Evolutionary conservation across 2,888 invertebrate species (phyloP).

Genomic region (Brenthis ino): DNA sequence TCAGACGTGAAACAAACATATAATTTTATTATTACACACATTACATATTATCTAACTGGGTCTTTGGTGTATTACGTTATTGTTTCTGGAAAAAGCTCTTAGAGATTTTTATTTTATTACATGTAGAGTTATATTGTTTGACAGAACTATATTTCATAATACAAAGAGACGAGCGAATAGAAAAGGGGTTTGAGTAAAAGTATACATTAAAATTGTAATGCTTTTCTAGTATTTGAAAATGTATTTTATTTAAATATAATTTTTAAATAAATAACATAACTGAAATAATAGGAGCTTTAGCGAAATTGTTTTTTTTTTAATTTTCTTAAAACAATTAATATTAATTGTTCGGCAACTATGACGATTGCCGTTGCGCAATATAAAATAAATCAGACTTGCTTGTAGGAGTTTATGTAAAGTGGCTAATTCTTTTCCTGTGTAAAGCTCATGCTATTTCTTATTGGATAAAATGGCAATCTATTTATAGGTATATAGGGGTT

Average conservation of each 20-base stretch:
- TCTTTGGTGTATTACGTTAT: conserved; percentile 34
- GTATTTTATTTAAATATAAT: not conserved
- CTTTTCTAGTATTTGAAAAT: conserved; percentile 6
- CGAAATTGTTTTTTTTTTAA: too few relatives aligned
- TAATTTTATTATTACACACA: conserved; percentile 45
- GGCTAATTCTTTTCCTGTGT: too few relatives aligned
- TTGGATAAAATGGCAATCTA: too few relatives aligned
- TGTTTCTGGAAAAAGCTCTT: conserved; percentile 19
- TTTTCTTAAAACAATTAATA: too few relatives aligned
- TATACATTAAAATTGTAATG: conserved; percentile 14
- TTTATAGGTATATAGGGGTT: too few relatives aligned
- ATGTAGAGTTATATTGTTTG: conserved; percentile 8
- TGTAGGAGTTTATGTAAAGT: too few relatives aligned
- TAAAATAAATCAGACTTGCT: too few relatives aligned
- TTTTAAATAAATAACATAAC: not conserved
- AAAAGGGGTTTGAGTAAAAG: conserved; percentile 14
- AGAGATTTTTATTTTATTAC: conserved; percentile 18
- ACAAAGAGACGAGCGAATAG: conserved; percentile 13
- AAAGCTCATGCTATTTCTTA: too few relatives aligned
- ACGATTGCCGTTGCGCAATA: too few relatives aligned
- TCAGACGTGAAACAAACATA: conserved; percentile 44
- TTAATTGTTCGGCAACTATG: too few relatives aligned
- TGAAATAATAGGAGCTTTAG: not conserved
- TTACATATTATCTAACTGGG: conserved; percentile 36
- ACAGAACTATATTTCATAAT: conserved; percentile 13